Conservation (phyloP, 2,113 vertebrate species). For the Melanostigma gelatinosum region DNA sequence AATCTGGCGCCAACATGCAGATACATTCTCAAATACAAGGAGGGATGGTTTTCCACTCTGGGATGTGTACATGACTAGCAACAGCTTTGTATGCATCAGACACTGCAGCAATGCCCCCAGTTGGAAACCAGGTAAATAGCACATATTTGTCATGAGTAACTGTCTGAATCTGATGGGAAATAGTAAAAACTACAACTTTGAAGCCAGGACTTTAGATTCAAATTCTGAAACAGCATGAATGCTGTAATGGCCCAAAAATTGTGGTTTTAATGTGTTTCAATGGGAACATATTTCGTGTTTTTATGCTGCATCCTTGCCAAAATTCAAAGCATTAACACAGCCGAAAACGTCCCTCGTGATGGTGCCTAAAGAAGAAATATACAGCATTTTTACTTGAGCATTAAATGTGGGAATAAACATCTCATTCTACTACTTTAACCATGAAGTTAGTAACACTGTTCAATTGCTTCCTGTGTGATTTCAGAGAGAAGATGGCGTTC, state of each 20-base stretch:
- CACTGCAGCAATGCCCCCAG: background rate
- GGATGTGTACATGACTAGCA: too few relatives aligned
- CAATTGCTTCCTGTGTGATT: slow-evolving; percentile 13
- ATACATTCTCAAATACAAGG: too few relatives aligned
- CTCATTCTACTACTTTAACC: too few relatives aligned
- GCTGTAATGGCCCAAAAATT: too few relatives aligned
- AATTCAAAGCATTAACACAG: too few relatives aligned
- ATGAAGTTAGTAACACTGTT: background rate
- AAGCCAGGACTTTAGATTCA: background rate
- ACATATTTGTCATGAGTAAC: background rate
- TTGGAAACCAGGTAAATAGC: background rate
- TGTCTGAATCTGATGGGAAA: background rate
- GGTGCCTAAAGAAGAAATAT: background rate
- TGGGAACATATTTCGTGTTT: too few relatives aligned
- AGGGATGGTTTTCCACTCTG: too few relatives aligned
- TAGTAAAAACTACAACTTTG: too few relatives aligned
- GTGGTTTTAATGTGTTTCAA: background rate
- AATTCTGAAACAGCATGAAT: background rate
- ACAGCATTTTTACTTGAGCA: background rate
- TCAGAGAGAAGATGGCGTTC: slow-evolving; percentile 98
- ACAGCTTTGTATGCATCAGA: background rate
- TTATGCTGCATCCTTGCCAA: too few relatives aligned
- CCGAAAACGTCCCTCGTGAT: background rate
- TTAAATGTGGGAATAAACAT: too few relatives aligned
- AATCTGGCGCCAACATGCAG: too few relatives aligned